These are phyloP conservation scores for Drosophila mayri DNA, from an alignment of 1,140 invertebrate genomes.

Conservation along the genomic window DNA sequence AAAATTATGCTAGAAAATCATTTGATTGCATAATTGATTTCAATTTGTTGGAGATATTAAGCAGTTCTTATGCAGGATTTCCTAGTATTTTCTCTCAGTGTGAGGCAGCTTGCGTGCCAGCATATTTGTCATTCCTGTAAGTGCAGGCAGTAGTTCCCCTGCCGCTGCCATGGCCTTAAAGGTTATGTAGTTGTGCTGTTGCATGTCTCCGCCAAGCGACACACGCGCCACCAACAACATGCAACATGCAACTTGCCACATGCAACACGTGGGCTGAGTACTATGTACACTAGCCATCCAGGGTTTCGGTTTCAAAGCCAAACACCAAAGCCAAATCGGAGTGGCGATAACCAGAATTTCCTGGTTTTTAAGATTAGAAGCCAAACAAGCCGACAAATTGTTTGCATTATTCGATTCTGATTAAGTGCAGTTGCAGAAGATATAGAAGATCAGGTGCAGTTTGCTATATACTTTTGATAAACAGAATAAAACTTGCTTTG, in stretches of 20 bases:
- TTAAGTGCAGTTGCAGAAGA: slow-evolving; percentile 23
- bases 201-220: slow-evolving; percentile 63
- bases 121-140: slow-evolving; percentile 73
- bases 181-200: slow-evolving; percentile 63
- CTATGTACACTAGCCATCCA: slow-evolving; percentile 12
- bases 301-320: neutral
- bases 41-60: too few relatives aligned
- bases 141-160: slow-evolving; percentile 37
- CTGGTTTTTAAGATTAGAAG: neutral
- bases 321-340: neutral
- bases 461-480: neutral
- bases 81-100: slow-evolving; percentile 30
- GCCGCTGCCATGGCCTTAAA: slow-evolving; percentile 63
- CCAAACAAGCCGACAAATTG: slow-evolving; percentile 22
- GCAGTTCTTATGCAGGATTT: neutral
- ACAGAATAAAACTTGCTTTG: neutral
- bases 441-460: neutral
- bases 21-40: neutral
- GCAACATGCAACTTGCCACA: slow-evolving; percentile 36
- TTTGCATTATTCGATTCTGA: slow-evolving; percentile 28
- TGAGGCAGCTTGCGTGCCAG: slow-evolving; percentile 54
- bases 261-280: slow-evolving; percentile 28
- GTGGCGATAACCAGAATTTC: slow-evolving; percentile 22
- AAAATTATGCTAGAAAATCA: neutral
- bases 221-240: slow-evolving; percentile 51